A percentile compares a stretch with the other conserved stretches of the same genome.
phyloP scores from a whole-genome alignment of 2,888 invertebrate species.

The Matsumyia berberina region DNA sequence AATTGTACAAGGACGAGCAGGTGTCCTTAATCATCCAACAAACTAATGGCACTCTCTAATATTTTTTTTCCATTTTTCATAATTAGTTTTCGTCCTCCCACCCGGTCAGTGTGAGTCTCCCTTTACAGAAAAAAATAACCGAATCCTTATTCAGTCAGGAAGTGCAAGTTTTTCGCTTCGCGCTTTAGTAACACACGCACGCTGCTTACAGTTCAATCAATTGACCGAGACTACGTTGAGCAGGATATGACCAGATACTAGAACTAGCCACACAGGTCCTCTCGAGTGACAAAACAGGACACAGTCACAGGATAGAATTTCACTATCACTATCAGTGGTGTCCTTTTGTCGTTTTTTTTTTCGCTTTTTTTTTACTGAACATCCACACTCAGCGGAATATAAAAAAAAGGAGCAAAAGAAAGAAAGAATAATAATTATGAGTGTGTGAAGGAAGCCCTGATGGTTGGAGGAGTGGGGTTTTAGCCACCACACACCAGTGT shows the following conservation, averaged over 20 bases:
- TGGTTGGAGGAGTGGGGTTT: constrained; percentile 2
- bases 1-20: background rate
- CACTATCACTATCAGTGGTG: constrained; percentile 70
- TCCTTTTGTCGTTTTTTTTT: constrained; percentile 17
- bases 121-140: background rate
- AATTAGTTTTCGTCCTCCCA: constrained; percentile 41
- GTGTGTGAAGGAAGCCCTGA: constrained; percentile 51
- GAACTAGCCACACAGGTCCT: constrained; percentile 55
- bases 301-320: constrained; percentile 64
- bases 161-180: constrained; percentile 38
- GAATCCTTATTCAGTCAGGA: constrained; percentile 1
- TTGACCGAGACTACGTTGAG: constrained; percentile 72
- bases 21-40: constrained; percentile 37
- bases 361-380: constrained; percentile 30
- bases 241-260: constrained; percentile 62
- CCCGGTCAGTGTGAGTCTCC: too few relatives aligned
- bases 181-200: constrained; percentile 33
- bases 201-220: constrained; percentile 68
- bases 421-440: constrained; percentile 41
- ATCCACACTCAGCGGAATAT: constrained; percentile 20
- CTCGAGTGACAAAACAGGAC: constrained; percentile 59
- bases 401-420: constrained; percentile 24
- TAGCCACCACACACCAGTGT: constrained; percentile 2
- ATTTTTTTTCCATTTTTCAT: constrained; percentile 43
- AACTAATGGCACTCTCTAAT: constrained; percentile 14